Base-by-base conservation (phyloP, 2,888 invertebrate species). In the Plusia festucae region DNA sequence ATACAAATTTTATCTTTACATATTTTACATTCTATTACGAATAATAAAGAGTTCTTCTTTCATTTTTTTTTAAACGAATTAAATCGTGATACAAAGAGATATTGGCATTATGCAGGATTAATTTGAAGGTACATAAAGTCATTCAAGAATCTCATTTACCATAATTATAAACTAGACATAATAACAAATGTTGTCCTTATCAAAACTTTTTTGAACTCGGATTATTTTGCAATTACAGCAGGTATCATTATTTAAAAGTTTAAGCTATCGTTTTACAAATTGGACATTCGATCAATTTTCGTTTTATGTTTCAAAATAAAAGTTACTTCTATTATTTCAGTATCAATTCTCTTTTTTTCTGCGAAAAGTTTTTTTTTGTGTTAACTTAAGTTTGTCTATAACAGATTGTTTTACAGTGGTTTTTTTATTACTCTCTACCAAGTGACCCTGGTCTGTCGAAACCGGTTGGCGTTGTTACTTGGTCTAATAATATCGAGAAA, bases 201-300 rank as follows among this genome's bases (percentile, higher is more conserved):
- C 18, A 46, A 46, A 49, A 49, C 9, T 18, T 49, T 49, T 2
- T 49, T 20, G 4, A 18, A 49, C 46, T 20, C 46, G 11, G 7
- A 49, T 49, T 49, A 49, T 46, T 46, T 46, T 7, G 2, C 18
- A 46, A 46, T 46, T 46, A 46, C 46, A 46, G 18, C 40, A 40
- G 40, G 40, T 46, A 46, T 49, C 46, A 11, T 49, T 49, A 49
- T 20, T 49, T 20, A 49, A 49, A 49, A 49, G 46, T 49, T 49
- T 49, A 20, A 49, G 20, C 18, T 18, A 49, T 49, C 20, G 18
- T 2, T 18, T 49, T 49, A 11, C 46, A 49, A 16, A 46, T 46
- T 46, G 3, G 46, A 20, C 20, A 20, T 20, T 49, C 46, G 11
- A 49, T 49, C 46, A 49, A 49, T 49, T 20, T 49, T 49, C 46